Percentiles rank a stretch among this genome's conserved stretches.
phyloP scores from a whole-genome alignment of 2,113 vertebrate species.

The Lathamus discolor region DNA sequence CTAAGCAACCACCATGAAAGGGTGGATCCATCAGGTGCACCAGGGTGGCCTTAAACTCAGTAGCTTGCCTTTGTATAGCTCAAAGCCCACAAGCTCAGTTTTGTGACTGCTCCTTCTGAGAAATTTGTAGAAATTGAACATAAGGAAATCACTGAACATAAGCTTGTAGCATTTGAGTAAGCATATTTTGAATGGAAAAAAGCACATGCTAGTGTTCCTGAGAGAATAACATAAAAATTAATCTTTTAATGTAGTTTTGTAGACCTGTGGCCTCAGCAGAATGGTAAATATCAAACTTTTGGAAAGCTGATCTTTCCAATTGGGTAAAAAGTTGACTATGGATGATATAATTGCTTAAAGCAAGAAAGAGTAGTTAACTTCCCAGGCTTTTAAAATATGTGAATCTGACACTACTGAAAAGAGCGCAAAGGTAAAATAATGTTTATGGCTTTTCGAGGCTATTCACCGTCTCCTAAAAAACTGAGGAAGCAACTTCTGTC shows the following conservation, averaged over 20 bases:
- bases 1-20: not conserved
- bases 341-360: not conserved
- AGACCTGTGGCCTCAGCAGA: not conserved
- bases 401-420: not conserved
- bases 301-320: not conserved
- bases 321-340: not conserved
- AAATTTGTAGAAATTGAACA: not conserved
- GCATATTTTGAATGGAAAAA: not conserved
- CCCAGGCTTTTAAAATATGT: not conserved
- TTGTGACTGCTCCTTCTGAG: not conserved
- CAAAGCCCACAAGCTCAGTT: not conserved
- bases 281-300: not conserved
- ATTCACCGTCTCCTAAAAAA: not conserved
- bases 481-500: not conserved
- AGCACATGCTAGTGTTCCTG: accelerated
- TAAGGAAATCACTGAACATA: not conserved
- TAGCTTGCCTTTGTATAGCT: not conserved
- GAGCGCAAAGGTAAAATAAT: not conserved
- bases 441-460: not conserved
- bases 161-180: not conserved
- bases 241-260: not conserved
- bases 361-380: not conserved
- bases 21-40: not conserved
- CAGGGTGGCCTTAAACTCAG: not conserved
- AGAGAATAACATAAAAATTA: not conserved